Conservation (phyloP, 2,113 vertebrate species). For the Propithecus coquereli region DNA sequence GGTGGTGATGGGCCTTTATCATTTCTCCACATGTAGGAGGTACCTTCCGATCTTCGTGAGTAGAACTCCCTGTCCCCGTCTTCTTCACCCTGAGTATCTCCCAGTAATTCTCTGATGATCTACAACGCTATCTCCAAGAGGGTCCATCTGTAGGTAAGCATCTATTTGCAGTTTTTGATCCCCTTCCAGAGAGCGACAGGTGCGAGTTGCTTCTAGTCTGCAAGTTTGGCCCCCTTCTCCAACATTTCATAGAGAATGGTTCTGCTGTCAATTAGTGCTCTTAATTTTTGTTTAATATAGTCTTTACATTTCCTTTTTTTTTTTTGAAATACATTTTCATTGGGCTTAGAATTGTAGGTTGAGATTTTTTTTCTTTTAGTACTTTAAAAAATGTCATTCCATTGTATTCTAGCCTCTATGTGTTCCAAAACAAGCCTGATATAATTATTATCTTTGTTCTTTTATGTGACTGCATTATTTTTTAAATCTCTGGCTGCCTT, state of each 20-base stretch:
- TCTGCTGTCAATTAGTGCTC: background rate
- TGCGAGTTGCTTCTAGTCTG: too few species aligned
- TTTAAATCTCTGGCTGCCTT: background rate
- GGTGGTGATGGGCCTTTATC: too few species aligned
- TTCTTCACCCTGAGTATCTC: too few species aligned
- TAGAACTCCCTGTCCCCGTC: too few species aligned
- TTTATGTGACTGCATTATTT: background rate
- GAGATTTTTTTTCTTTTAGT: background rate
- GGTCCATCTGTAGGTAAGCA: too few species aligned
- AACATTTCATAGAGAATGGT: background rate
- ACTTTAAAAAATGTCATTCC: background rate
- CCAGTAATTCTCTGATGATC: too few species aligned
- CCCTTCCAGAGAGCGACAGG: too few species aligned
- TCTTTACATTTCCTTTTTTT: background rate
- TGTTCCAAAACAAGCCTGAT: background rate
- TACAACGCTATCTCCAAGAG: too few species aligned
- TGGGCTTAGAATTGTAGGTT: background rate
- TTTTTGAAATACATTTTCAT: background rate
- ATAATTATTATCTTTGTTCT: background rate
- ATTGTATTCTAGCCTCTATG: background rate
- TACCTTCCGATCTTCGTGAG: too few species aligned
- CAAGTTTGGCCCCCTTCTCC: too few species aligned
- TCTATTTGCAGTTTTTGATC: too few species aligned
- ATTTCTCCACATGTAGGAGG: too few species aligned
- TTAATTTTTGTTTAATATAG: background rate